Evolutionary conservation across 1,140 invertebrate genomes (phyloP), one percentile per base, ranked within the genome.

Genomic region (Ceratosolen fusciceps): DNA sequence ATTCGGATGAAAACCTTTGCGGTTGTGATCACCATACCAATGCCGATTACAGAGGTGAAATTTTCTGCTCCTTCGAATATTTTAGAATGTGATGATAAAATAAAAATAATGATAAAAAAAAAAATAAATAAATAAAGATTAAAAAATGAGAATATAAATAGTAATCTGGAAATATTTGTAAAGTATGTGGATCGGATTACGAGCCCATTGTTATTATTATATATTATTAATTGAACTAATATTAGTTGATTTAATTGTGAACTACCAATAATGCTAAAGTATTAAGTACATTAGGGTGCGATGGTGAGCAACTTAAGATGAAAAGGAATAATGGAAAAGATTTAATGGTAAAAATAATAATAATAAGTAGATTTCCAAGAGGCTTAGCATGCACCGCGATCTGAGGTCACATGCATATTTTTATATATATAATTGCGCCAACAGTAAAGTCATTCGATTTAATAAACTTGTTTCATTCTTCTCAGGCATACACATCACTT

Each of bases 131-230:
- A 79, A 74, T 54, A 60, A 76, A 72, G 43, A 77, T 34, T 74
- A 65, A 76, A 76, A 72, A 80, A 72, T 76, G 47, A 71, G 39
- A 80, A 76, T 80, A 80, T 76, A 72, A 76, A 80, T 77, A 75
- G 65, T 80, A 80, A 74, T 80, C 74, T 76, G 74, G 79, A 80
- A 80, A 80, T 80, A 80, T 80, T 80, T 81, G 80, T 81, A 81
- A 81, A 79, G 72, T 81, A 79, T 81, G 65, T 67, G 77, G 58
- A 79, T 81, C 74, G 56, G 29, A 74, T 76, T 79, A 84, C 82
- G 83, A 83, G 80, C 84, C 83, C 83, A 85, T 85, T 85, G 84
- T 85, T 85, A 85, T 82, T 85, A 85, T 84, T 83, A 82, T 81
- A 81, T 84, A 85, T 84, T 83, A 83, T 83, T 83, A 78, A 83